Evolutionary conservation across 1,140 invertebrate species (phyloP).

Genomic region (Aricia agestis): DNA sequence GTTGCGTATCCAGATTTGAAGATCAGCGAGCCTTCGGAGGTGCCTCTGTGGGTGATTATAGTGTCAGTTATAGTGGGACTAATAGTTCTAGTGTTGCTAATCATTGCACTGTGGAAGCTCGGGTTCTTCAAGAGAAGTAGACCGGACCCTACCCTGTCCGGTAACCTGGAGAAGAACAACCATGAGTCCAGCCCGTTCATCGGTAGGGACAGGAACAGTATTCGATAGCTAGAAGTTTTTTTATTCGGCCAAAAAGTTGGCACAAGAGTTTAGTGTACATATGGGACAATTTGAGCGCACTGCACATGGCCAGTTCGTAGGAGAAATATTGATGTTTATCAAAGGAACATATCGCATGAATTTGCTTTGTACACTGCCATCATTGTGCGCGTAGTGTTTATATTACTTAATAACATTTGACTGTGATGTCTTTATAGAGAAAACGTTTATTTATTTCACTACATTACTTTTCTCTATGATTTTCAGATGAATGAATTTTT

Average conservation of each 20-base stretch:
- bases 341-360: constrained; percentile 4
- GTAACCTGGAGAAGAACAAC: constrained; percentile 87
- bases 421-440: constrained; percentile 74
- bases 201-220: constrained; percentile 57
- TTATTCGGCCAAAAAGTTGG: constrained; percentile 21
- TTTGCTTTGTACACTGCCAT: not conserved
- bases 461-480: not conserved
- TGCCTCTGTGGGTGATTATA: constrained; percentile 90
- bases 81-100: constrained; percentile 85
- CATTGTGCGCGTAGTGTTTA: constrained; percentile 29
- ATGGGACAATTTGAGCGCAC: constrained; percentile 22
- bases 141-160: constrained; percentile 87
- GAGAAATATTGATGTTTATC: not conserved
- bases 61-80: constrained; percentile 87
- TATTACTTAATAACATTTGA: constrained; percentile 63
- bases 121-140: constrained; percentile 93
- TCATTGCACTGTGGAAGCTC: constrained; percentile 87
- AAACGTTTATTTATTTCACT: constrained; percentile 42
- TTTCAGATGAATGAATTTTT: not conserved
- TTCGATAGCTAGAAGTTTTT: constrained; percentile 51
- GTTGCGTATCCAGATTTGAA: constrained; percentile 86
- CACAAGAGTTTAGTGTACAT: constrained; percentile 40
- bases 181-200: constrained; percentile 80
- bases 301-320: not conserved
- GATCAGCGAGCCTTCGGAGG: constrained; percentile 81